Conservation (phyloP, 92 coral and sea anemone genomes). For the Phymanthus crucifer region DNA sequence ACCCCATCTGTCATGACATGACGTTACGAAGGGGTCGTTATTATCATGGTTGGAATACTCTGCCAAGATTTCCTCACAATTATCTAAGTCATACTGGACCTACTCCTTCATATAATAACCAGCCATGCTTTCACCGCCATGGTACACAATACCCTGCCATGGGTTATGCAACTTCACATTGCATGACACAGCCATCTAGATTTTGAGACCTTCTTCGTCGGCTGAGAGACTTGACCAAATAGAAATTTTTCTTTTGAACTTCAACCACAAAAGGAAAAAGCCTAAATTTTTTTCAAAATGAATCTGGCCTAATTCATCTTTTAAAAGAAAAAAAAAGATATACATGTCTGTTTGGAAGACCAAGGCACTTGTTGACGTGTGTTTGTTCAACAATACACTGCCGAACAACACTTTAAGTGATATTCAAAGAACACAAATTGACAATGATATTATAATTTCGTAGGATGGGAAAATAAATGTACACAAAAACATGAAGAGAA, state of each 20-base stretch:
- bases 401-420: too few relatives aligned
- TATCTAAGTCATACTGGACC: background rate
- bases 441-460: too few relatives aligned
- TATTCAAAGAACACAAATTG: too few relatives aligned
- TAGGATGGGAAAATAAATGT: too few relatives aligned
- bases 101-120: slow-evolving; percentile 6
- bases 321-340: too few relatives aligned
- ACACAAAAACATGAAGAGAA: too few relatives aligned
- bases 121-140: slow-evolving; percentile 9
- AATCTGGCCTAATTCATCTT: too few relatives aligned
- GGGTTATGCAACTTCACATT: background rate
- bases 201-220: background rate
- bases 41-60: background rate
- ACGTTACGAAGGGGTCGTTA: background rate
- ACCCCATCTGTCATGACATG: slow-evolving; percentile 42
- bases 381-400: too few relatives aligned
- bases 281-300: too few relatives aligned
- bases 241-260: too few relatives aligned
- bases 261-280: background rate
- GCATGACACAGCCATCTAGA: slow-evolving; percentile 12
- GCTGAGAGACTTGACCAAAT: background rate
- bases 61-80: background rate
- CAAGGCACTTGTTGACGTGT: too few relatives aligned
- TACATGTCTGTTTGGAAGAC: too few relatives aligned
- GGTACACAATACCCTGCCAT: background rate